These are phyloP conservation scores for Diphyllodes magnificus DNA, from an alignment of 2,113 vertebrate genomes.

Conservation along the genomic window DNA sequence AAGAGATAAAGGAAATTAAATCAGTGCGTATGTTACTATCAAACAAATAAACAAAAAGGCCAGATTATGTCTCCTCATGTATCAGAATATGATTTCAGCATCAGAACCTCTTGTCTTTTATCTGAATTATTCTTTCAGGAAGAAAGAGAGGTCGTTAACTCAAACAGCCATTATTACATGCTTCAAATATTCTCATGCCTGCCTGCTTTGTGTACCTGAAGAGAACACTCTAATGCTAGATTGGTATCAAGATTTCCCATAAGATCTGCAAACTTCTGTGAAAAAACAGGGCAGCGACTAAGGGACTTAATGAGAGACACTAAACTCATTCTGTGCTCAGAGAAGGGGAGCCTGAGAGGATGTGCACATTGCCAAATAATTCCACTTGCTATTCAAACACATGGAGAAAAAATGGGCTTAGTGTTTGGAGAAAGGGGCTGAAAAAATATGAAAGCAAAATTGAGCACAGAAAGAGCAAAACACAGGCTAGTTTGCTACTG, in stretches of 20 bases:
- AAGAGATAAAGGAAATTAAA: background rate
- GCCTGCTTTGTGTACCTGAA: constrained; percentile 43
- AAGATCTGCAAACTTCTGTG: constrained; percentile 46
- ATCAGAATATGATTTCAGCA: background rate
- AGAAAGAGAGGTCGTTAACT: background rate
- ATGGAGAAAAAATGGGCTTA: background rate
- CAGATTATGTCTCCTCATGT: background rate
- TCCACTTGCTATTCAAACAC: constrained; percentile 35
- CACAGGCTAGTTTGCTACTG: background rate
- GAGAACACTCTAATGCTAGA: constrained; percentile 12
- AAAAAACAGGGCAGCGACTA: constrained; percentile 44
- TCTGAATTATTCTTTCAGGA: constrained; percentile 22
- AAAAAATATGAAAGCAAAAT: constrained; percentile 9
- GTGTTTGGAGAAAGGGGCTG: background rate
- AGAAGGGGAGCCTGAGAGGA: constrained; percentile 33
- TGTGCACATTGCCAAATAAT: constrained; percentile 42
- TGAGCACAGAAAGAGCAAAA: background rate
- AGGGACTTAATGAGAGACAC: constrained; percentile 42
- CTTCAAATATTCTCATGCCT: constrained; percentile 36
- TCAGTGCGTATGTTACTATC: background rate
- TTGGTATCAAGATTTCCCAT: constrained; percentile 51
- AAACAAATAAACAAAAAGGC: background rate
- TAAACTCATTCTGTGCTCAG: constrained; percentile 31
- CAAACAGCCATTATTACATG: background rate
- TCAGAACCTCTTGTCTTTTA: background rate